Evolutionary conservation across 2,113 vertebrate species (phyloP), one percentile per base, ranked within the genome.

Genomic region (Chrysochloris asiatica): DNA sequence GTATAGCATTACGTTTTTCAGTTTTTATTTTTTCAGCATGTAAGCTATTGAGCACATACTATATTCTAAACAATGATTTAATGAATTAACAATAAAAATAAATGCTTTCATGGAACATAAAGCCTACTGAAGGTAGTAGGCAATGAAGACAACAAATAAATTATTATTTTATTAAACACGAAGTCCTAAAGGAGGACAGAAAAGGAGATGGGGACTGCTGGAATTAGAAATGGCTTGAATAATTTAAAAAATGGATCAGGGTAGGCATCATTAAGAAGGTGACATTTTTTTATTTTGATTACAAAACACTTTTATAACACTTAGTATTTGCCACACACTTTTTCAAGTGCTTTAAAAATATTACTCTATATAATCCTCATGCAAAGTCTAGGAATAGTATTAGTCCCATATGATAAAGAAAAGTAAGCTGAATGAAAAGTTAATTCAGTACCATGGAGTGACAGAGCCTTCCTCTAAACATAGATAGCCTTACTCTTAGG

Each of bases 341-440:
- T 61, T 10, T 9, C 75, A 87, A 43, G 2, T 75, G 7, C 22
- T 88, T 94, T 88, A 85, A 63, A 77, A 83, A 92, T 79, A 86
- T 75, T 79, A 63, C 77, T 4, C 47, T 33, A 33, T 50, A 85
- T 90, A 83, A 36, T 56, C 12, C 24, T 86, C 72, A 38, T 65
- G 11, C 33, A 17, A 73, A 73, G 17, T 56, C 47, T 59, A 67
- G 61, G n/a, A 69, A 78, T 67, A 52, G 61, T 45, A 45, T 38
- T 61, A 63, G 17, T n/a, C 12, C 47, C 14, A 38, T 59, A 26
- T 12, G 52, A 83, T 69, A 52, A 61, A 30, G 19, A 80, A 89
- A 50, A 0, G 13, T n/a, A n/a, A n/a, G n/a, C n/a, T n/a, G 12
- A 61, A 43, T 24, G 26, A 71, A 56, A 84, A 6, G 1, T 71